These are phyloP conservation scores for Corythoichthys haematopterus DNA, from an alignment of 2,113 vertebrate genomes.

Conservation along the genomic window DNA sequence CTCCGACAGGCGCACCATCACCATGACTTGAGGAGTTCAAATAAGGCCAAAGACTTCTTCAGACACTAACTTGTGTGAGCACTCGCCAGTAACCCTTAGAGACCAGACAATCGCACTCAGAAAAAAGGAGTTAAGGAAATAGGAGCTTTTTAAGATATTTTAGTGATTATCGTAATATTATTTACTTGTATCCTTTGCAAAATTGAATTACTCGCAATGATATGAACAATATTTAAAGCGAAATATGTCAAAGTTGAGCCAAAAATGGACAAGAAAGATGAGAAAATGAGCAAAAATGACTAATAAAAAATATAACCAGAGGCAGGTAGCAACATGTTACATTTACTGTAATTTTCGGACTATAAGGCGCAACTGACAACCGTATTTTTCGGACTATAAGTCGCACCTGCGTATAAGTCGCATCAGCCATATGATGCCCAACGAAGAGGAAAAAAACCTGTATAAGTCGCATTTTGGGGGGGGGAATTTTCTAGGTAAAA, in stretches of 20 bases:
- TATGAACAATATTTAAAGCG: neutral
- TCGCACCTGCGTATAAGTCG: too few relatives aligned
- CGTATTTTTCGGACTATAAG: too few relatives aligned
- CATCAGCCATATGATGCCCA: too few relatives aligned
- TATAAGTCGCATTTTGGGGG: too few relatives aligned
- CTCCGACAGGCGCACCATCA: slow-evolving; percentile 42
- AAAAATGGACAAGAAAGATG: too few relatives aligned
- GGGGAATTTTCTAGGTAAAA: too few relatives aligned
- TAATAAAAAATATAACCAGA: too few relatives aligned
- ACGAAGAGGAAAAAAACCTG: too few relatives aligned
- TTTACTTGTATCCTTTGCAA: neutral
- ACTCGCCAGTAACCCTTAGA: slow-evolving; percentile 27
- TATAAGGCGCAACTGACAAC: too few relatives aligned
- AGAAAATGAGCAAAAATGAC: too few relatives aligned
- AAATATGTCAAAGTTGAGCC: neutral
- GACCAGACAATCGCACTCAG: slow-evolving; percentile 5
- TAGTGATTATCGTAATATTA: neutral
- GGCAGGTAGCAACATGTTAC: too few relatives aligned
- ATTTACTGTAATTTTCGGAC: too few relatives aligned
- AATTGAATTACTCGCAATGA: neutral
- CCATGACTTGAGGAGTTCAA: slow-evolving; percentile 38
- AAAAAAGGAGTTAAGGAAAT: neutral
- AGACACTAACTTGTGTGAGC: slow-evolving; percentile 21
- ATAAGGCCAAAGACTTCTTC: slow-evolving; percentile 37
- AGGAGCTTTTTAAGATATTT: neutral